A percentile compares a stretch with the other conserved stretches of the same genome.
Evolutionary conservation across 2,888 invertebrate species (phyloP).

Genomic region (Drosophila colorata): DNA sequence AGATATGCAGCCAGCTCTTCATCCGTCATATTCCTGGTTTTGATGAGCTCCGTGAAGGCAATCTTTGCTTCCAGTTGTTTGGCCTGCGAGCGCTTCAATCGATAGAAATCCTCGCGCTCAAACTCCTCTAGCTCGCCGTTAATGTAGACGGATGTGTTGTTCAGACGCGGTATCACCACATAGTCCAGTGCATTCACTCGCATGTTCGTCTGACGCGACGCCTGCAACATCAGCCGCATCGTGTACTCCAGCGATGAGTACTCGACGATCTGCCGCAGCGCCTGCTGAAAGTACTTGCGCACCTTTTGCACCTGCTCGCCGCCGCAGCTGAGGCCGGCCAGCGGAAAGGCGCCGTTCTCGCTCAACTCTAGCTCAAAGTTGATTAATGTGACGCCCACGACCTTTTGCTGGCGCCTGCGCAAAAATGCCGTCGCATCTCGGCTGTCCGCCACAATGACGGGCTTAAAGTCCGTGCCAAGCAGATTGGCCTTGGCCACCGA

Average conservation of each 20-base stretch:
- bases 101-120: slow-evolving; percentile 82
- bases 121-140: slow-evolving; percentile 78
- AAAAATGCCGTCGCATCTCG: slow-evolving; percentile 53
- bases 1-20: slow-evolving; percentile 44
- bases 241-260: slow-evolving; percentile 72
- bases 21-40: slow-evolving; percentile 53
- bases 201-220: slow-evolving; percentile 74
- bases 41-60: slow-evolving; percentile 66
- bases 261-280: slow-evolving; percentile 53
- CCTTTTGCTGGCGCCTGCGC: slow-evolving; percentile 47
- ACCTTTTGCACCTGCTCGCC: slow-evolving; percentile 74
- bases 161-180: slow-evolving; percentile 72
- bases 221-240: slow-evolving; percentile 47
- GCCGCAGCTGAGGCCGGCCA: slow-evolving; percentile 76
- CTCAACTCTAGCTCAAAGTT: slow-evolving; percentile 55
- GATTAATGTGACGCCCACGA: slow-evolving; percentile 74
- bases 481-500: slow-evolving; percentile 78
- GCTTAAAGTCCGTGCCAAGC: slow-evolving; percentile 73
- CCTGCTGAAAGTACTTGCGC: slow-evolving; percentile 59
- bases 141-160: slow-evolving; percentile 70
- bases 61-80: slow-evolving; percentile 76
- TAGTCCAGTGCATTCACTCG: slow-evolving; percentile 81
- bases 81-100: slow-evolving; percentile 80
- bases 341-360: slow-evolving; percentile 38
- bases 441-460: slow-evolving; percentile 53